These are phyloP conservation scores for Kryphioiulus occultus DNA, from an alignment of 2,888 invertebrate genomes.

Conservation along the genomic window DNA sequence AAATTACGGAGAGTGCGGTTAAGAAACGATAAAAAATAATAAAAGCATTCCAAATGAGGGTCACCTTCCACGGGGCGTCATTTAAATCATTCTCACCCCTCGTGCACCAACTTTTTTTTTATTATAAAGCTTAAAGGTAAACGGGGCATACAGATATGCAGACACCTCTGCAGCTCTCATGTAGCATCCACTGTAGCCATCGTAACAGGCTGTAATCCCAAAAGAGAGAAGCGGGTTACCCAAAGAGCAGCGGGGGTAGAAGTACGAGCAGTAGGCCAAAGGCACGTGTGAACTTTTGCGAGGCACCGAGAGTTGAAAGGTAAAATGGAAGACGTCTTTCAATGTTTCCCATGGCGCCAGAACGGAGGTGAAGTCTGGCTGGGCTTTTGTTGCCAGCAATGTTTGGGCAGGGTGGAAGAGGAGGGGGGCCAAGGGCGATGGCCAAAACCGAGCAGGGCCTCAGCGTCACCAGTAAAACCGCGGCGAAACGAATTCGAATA, in stretches of 20 bases:
- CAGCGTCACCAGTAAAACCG: background rate
- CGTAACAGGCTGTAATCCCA: background rate
- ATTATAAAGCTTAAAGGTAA: constrained; percentile 23
- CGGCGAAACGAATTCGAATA: constrained; percentile 12
- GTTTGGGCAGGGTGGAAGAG: background rate
- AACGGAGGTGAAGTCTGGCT: constrained; percentile 17
- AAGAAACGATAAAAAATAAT: constrained; percentile 13
- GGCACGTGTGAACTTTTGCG: background rate
- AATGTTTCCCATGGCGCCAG: constrained; percentile 8
- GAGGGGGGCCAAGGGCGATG: background rate
- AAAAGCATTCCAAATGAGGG: background rate
- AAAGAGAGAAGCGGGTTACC: constrained; percentile 1
- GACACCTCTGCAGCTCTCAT: background rate
- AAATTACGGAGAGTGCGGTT: background rate
- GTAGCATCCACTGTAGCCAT: background rate
- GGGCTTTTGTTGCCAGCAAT: background rate
- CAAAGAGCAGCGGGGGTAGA: background rate
- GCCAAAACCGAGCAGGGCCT: background rate
- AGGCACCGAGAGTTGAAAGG: constrained; percentile 16
- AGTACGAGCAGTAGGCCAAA: background rate
- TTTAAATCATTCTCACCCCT: constrained; percentile 13
- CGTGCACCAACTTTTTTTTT: background rate
- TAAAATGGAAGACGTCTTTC: constrained; percentile 14
- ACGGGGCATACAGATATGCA: background rate
- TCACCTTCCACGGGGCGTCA: constrained; percentile 23